A percentile compares a stretch with the other conserved stretches of the same genome.
Evolutionary conservation across 2,888 invertebrate genomes (phyloP).

Genomic region (Thumatha senex): DNA sequence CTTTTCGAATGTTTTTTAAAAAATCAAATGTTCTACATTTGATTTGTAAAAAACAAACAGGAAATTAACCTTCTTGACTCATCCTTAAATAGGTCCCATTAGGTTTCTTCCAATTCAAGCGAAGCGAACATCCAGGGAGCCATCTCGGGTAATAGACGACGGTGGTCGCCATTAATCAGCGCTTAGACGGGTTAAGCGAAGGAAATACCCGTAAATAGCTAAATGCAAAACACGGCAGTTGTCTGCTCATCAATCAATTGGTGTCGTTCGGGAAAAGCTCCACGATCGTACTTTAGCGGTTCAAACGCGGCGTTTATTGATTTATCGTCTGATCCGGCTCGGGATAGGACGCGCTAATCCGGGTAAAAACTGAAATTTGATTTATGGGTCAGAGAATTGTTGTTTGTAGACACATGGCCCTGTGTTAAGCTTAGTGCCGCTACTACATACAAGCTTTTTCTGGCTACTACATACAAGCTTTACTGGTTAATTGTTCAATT

Average conservation of each 20-base stretch:
- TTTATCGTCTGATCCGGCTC: slow-evolving; percentile 15
- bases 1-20: too few relatives aligned
- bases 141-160: slow-evolving; percentile 56
- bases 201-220: slow-evolving; percentile 82
- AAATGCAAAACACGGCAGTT: slow-evolving; percentile 81
- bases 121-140: slow-evolving; percentile 57
- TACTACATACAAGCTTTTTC: too few relatives aligned
- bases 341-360: slow-evolving; percentile 15
- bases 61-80: slow-evolving; percentile 24
- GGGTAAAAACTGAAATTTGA: slow-evolving; percentile 11
- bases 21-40: too few relatives aligned
- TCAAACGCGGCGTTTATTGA: slow-evolving; percentile 33
- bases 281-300: slow-evolving; percentile 19
- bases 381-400: not conserved
- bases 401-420: too few relatives aligned
- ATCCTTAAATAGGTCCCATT: slow-evolving; percentile 35
- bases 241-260: slow-evolving; percentile 79
- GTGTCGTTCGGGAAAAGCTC: slow-evolving; percentile 38
- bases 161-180: slow-evolving; percentile 73
- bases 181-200: slow-evolving; percentile 76
- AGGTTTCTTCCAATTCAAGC: slow-evolving; percentile 36
- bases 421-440: too few relatives aligned
- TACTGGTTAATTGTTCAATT: too few relatives aligned
- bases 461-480: too few relatives aligned
- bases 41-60: slow-evolving; percentile 3